A percentile compares a stretch with the other conserved stretches of the same genome.
These are phyloP conservation scores for Danio kyathit DNA, from an alignment of 2,797 vertebrate genomes.

Conservation along the genomic window DNA sequence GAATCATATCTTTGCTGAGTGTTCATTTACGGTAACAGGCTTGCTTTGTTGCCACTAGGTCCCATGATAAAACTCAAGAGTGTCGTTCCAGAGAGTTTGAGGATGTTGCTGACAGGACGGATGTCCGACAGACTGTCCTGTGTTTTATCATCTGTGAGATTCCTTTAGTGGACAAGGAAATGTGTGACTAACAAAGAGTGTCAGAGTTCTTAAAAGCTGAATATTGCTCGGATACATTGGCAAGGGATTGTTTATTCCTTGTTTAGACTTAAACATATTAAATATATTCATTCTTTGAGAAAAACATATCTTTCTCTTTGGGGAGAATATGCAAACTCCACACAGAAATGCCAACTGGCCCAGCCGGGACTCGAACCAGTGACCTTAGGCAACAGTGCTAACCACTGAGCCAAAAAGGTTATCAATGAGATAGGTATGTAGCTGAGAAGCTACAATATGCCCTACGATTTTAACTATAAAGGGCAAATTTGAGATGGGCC, in stretches of 20 bases:
- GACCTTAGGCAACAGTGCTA: too few species aligned
- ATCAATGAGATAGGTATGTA: too few species aligned
- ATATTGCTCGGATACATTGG: neutral
- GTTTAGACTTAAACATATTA: neutral
- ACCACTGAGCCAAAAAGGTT: too few species aligned
- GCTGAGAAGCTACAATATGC: too few species aligned
- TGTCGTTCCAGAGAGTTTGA: conserved; percentile 46
- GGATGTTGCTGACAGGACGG: conserved; percentile 62
- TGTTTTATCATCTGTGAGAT: conserved; percentile 72
- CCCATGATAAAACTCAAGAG: conserved; percentile 59
- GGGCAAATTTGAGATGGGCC: too few species aligned
- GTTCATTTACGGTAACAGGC: conserved; percentile 36
- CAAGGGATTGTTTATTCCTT: neutral
- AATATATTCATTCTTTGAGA: neutral
- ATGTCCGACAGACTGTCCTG: conserved; percentile 52
- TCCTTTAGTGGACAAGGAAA: conserved; percentile 55
- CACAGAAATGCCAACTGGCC: too few species aligned
- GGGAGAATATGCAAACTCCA: too few species aligned
- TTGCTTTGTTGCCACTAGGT: conserved; percentile 45
- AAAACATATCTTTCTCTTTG: too few species aligned
- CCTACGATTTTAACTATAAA: too few species aligned
- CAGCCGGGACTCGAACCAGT: too few species aligned
- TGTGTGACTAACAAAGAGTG: conserved; percentile 50
- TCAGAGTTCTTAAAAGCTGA: conserved; percentile 36
- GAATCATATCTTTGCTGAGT: neutral